phyloP scores from a whole-genome alignment of 2,113 vertebrate genomes.

The Elanoides forficatus region DNA sequence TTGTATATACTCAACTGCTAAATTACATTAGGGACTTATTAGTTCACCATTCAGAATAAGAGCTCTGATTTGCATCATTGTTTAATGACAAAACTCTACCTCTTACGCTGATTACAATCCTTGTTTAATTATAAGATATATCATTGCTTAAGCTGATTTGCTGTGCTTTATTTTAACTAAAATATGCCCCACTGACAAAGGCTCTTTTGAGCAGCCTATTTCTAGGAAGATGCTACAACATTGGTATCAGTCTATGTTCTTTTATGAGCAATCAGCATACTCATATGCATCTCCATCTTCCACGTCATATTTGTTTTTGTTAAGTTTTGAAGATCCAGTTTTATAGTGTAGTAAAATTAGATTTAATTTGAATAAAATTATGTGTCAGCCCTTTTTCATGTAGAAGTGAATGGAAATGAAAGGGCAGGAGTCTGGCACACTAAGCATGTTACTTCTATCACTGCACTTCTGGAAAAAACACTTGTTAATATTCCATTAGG shows the following conservation, averaged over 20 bases:
- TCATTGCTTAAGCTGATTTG: not conserved
- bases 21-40: not conserved
- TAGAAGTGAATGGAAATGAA: not conserved
- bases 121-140: not conserved
- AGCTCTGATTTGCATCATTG: slow-evolving; percentile 25
- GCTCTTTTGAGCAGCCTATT: not conserved
- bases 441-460: not conserved
- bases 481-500: slow-evolving; percentile 7
- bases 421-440: not conserved
- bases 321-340: not conserved
- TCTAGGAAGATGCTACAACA: not conserved
- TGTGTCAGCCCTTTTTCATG: not conserved
- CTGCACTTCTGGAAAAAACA: slow-evolving; percentile 11
- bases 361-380: not conserved
- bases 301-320: not conserved
- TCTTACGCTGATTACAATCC: not conserved
- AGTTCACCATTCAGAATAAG: not conserved
- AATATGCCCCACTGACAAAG: not conserved
- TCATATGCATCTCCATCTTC: not conserved
- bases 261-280: not conserved
- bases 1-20: not conserved
- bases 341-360: not conserved
- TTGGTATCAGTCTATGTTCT: not conserved
- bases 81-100: slow-evolving; percentile 26
- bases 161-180: not conserved